These are phyloP conservation scores for Venustoraphidia nigricollis DNA, from an alignment of 2,888 invertebrate species.

Conservation along the genomic window DNA sequence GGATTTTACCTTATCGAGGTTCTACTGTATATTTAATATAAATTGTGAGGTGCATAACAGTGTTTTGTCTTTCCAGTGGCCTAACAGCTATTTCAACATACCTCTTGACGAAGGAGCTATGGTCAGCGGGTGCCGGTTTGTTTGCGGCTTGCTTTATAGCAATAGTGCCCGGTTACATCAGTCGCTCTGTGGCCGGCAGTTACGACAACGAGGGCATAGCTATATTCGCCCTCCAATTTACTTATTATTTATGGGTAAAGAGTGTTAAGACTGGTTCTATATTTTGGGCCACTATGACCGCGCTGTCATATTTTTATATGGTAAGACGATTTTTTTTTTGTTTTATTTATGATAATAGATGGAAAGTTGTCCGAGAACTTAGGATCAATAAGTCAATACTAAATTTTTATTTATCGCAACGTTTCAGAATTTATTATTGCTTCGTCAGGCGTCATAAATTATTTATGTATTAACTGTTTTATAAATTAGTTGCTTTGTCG, in stretches of 20 bases:
- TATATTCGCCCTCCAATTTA: constrained; percentile 97
- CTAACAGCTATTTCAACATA: constrained; percentile 96
- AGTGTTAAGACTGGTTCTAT: constrained; percentile 95
- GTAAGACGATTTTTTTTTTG: constrained; percentile 32
- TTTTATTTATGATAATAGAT: too few relatives aligned
- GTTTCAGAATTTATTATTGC: too few relatives aligned
- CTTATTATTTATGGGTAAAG: constrained; percentile 96
- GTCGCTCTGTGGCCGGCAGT: constrained; percentile 96
- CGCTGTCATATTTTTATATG: constrained; percentile 99
- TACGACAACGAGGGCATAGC: constrained; percentile 99
- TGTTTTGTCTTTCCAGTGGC: constrained; percentile 51
- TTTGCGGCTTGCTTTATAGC: constrained; percentile 99
- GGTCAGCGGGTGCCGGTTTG: constrained; percentile 90
- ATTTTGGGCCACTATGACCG: constrained; percentile 89
- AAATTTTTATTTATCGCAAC: too few relatives aligned
- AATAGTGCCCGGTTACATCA: constrained; percentile 97
- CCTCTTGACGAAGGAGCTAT: constrained; percentile 90
- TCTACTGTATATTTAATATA: neutral
- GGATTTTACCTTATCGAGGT: too few relatives aligned
- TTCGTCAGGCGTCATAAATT: too few relatives aligned
- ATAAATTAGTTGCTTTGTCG: too few relatives aligned
- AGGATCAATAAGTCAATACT: too few relatives aligned
- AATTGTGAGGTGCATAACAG: neutral
- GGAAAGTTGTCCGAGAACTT: too few relatives aligned
- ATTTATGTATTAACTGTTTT: too few relatives aligned